Conservation (phyloP, 2,888 invertebrate species). For the Volucella bombylans region DNA sequence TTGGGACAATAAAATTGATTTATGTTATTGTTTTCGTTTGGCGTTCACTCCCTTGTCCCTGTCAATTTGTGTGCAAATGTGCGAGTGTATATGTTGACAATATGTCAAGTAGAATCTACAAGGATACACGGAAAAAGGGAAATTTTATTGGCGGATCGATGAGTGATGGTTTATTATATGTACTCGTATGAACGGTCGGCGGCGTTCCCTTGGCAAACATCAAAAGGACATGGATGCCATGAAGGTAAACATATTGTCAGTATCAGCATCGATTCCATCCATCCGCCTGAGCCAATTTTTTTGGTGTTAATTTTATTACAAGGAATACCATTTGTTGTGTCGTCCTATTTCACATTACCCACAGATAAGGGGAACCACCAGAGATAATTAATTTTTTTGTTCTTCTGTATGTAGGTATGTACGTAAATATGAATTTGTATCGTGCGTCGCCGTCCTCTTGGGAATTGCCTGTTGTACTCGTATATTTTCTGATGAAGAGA, state of each 20-base stretch:
- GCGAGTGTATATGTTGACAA: slow-evolving; percentile 20
- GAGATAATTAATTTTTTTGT: too few species aligned
- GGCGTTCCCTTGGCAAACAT: slow-evolving; percentile 9
- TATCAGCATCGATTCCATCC: background rate
- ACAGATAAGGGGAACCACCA: too few species aligned
- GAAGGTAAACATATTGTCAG: slow-evolving; percentile 34
- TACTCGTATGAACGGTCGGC: too few species aligned
- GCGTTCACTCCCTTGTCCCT: slow-evolving; percentile 33
- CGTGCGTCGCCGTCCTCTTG: too few species aligned
- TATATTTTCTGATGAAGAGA: too few species aligned
- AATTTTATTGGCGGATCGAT: slow-evolving; percentile 58
- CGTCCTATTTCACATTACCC: too few species aligned
- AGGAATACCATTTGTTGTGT: slow-evolving; percentile 19
- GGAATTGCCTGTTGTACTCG: too few species aligned
- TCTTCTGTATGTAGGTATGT: too few species aligned
- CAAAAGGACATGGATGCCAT: slow-evolving; percentile 35
- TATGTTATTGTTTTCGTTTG: slow-evolving; percentile 71
- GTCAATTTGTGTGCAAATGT: background rate
- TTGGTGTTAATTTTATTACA: slow-evolving; percentile 40
- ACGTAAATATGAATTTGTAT: too few species aligned
- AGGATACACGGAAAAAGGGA: slow-evolving; percentile 27
- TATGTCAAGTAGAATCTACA: slow-evolving; percentile 52
- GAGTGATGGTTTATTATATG: slow-evolving; percentile 54
- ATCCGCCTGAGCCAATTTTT: slow-evolving; percentile 1
- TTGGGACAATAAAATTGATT: slow-evolving; percentile 71